Evolutionary conservation across 2,797 vertebrate species (phyloP), one percentile per base, ranked within the genome.

Genomic region (Propithecus perrieri): DNA sequence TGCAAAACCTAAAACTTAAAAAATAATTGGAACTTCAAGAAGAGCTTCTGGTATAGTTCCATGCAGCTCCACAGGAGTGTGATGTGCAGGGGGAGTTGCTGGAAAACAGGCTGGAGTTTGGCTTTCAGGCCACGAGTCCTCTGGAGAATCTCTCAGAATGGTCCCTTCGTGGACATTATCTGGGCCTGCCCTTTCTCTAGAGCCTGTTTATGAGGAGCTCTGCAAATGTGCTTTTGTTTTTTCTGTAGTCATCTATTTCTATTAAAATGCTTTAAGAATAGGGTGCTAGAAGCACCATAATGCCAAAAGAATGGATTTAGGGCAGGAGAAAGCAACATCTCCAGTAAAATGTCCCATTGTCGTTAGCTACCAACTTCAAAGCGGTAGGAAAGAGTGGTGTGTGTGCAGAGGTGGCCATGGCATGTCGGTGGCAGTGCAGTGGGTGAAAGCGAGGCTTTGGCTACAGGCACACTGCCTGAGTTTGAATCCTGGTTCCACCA

Each of bases 11-110:
- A 91, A 85, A 78, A 69, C 7, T 86, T 85, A 87, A 61, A 93
- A 93, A 92, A 83, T 80, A 85, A 78, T 46, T 75, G 43, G 55
- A 75, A 84, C 53, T 72, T 81, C 61, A 94, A n/a, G n/a, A 92
- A 38, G 33, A 57, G 81, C 20, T 93, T 87, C 63, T 86, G 33
- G 10, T 48, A 13, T 38, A 41, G 63, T 85, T 93, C 84, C 28
- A 79, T 1, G 41, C 3, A 48, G 46, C 30, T 78, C 4, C 30
- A 18, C 3, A 55, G 48, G 61, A 71, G 35, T 48, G 41, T 61
- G 53, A 63, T 22, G 4, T 67, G 35, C 50, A 46, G 13, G 30
- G n/a, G 18, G 28, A 78, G 74, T n/a, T 89, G 48, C 38, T 76
- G 67, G 88, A 80, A 88, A 76, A 43, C 46, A 3, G 57, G 22